Evolutionary conservation across 2,888 invertebrate species (phyloP), one percentile per base, ranked within the genome.

Genomic region (Cryptocheilus praepositus): DNA sequence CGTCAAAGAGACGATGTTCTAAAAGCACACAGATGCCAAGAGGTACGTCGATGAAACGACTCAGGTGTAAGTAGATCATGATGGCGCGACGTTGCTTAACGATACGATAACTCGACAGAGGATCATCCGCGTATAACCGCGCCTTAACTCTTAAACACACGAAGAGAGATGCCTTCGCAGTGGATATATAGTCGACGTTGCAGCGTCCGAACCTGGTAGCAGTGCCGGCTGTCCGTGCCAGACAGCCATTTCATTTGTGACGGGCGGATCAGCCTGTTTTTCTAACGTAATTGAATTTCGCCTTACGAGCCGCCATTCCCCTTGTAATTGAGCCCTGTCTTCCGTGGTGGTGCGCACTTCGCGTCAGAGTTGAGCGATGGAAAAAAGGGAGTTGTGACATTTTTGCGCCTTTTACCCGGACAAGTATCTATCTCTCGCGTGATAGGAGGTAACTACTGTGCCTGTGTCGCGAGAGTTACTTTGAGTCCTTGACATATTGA

Each of bases 201-300:
- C 65, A 53, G 36, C 15, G n/a, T 22, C 53, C 46, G 63, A 68
- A 66, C 65, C 56, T 56, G 74, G 59, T 64, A 64, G 65, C 66
- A 53, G 58, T 58, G 67, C 51, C 64, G 62, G 36, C 52, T 56
- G 57, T 52, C 63, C 65, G 62, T 55, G 56, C 61, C 70, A 67
- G 75, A 78, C 77, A 75, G 78, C 73, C 81, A 70, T 81, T 81
- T 82, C 79, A 79, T 77, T 77, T 73, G 71, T 73, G 76, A 80
- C 76, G 75, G 76, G 65, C 75, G 77, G 79, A 79, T 79, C 80
- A 72, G 79, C 76, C 74, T 82, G 82, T 83, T 83, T 81, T 83
- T 82, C 81, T 81, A 74, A 73, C 73, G 81, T 76, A 78, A 82
- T 81, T 81, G 77, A 83, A 83, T 83, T 83, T 83, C 79, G 80